Evolutionary conservation across 2,797 vertebrate species (phyloP).

Genomic region (Halcyon leucocephala): DNA sequence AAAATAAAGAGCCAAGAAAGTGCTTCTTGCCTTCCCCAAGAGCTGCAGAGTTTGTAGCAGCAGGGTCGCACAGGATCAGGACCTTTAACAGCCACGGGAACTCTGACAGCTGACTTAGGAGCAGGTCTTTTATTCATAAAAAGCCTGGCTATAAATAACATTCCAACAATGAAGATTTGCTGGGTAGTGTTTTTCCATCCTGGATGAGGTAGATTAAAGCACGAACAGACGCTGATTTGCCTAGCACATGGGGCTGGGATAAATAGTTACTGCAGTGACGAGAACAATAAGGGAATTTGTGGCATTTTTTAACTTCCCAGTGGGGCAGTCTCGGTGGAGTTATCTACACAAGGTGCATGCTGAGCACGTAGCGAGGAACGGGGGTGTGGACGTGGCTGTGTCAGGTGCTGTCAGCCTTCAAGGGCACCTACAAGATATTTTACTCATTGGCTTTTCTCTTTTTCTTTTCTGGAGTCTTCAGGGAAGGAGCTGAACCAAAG

Average conservation of each 20-base stretch:
- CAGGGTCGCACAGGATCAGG: background rate
- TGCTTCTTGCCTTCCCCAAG: background rate
- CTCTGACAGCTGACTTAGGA: background rate
- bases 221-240: background rate
- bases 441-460: background rate
- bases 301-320: background rate
- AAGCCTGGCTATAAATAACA: conserved; percentile 5
- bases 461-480: background rate
- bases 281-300: background rate
- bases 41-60: background rate
- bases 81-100: background rate
- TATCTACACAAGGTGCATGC: background rate
- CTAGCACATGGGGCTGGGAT: background rate
- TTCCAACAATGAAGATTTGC: background rate
- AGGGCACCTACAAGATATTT: background rate
- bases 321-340: background rate
- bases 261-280: background rate
- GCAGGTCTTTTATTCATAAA: background rate
- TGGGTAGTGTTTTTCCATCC: conserved; percentile 15
- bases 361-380: background rate
- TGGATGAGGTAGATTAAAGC: background rate
- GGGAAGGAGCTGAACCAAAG: background rate
- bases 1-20: background rate
- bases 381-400: background rate
- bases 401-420: background rate